phyloP scores from a whole-genome alignment of 2,113 vertebrate species.

The Microtus montanus region DNA sequence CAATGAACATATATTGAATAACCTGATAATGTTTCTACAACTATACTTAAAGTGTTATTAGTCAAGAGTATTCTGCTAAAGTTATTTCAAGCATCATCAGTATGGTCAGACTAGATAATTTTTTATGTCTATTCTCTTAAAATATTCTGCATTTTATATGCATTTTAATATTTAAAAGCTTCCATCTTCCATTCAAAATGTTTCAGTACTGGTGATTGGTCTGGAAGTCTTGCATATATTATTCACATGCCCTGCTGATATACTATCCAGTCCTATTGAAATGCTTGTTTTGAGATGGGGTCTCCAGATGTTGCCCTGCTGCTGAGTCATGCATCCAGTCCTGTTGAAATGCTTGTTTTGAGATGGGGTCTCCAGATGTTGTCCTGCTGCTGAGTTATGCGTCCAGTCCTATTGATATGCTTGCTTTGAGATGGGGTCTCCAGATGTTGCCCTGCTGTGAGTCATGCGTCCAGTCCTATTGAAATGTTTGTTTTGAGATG shows the following conservation, averaged over 20 bases:
- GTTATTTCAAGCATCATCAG: conserved; percentile 9
- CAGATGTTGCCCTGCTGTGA: no score
- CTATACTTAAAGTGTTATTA: neutral
- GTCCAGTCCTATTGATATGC: no score
- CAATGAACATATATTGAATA: neutral
- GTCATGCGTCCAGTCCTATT: neutral
- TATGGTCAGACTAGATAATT: neutral
- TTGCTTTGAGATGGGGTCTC: no score
- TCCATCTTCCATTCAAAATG: neutral
- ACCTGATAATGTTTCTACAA: neutral
- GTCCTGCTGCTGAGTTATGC: no score
- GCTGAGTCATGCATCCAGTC: no score
- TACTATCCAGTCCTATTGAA: neutral
- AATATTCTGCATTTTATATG: neutral
- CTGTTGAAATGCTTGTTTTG: neutral
- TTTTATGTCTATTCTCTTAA: neutral
- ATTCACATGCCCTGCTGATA: neutral
- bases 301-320: no score
- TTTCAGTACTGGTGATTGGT: no score
- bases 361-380: no score
- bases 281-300: neutral
- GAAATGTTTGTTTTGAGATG: no score
- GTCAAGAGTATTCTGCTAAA: neutral
- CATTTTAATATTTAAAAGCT: conserved; percentile 8
- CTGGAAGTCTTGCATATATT: neutral